These are phyloP conservation scores for Tylochromis polylepis DNA, from an alignment of 2,113 vertebrate species.

Conservation along the genomic window DNA sequence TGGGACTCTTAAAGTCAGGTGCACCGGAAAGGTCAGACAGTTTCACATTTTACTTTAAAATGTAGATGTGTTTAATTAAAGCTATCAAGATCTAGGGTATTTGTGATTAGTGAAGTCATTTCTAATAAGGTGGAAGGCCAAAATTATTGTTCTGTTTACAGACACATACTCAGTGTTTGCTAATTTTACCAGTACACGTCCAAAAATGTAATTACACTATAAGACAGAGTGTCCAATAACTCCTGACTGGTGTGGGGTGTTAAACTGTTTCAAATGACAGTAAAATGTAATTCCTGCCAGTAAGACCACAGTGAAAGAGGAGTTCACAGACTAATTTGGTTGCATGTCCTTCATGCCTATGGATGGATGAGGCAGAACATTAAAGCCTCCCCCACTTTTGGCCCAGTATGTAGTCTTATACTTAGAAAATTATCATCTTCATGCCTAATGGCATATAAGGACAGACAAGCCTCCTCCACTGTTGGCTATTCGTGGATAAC, in stretches of 20 bases:
- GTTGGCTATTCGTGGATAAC: conserved; percentile 8
- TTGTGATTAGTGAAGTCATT: not conserved
- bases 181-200: not conserved
- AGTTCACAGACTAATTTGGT: conserved; percentile 6
- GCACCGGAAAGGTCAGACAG: not conserved
- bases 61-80: not conserved
- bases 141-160: not conserved
- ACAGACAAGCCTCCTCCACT: conserved; percentile 37
- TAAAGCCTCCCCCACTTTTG: not conserved
- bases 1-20: not conserved
- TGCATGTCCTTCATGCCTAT: conserved; percentile 3
- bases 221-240: not conserved
- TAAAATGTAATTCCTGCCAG: not conserved
- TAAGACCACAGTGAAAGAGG: not conserved
- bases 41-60: not conserved
- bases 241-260: not conserved
- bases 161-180: not conserved
- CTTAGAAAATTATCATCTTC: conserved; percentile 7
- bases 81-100: not conserved
- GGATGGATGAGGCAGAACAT: not conserved
- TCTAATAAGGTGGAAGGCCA: not conserved
- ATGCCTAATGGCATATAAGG: conserved; percentile 3
- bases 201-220: not conserved
- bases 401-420: not conserved
- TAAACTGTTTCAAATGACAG: not conserved